Conservation (phyloP, 37 sponge, comb jelly and placozoan species). For the Ianthella basta region DNA sequence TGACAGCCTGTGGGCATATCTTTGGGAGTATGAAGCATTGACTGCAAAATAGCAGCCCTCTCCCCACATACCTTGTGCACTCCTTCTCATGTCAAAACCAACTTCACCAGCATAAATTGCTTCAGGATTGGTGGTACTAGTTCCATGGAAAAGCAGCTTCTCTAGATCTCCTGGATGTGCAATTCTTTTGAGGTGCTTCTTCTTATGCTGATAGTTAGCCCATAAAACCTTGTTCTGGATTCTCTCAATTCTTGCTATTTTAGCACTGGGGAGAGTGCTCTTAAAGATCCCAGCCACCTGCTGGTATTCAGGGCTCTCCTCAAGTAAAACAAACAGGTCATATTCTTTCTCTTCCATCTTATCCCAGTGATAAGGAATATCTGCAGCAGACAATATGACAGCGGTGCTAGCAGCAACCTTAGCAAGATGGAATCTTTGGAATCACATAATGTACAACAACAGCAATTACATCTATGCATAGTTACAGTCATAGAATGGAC, state of each 20-base stretch:
- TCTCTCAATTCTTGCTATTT: constrained; percentile 34
- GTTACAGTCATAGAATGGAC: too few species aligned
- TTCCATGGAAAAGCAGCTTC: constrained; percentile 39
- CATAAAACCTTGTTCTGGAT: constrained; percentile 25
- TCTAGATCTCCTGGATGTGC: background rate
- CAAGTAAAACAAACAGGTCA: background rate
- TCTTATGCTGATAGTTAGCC: background rate
- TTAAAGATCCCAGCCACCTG: background rate
- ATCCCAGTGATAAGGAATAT: background rate
- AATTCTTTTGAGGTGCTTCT: background rate
- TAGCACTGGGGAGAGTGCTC: constrained; percentile 9
- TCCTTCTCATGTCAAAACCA: constrained; percentile 20
- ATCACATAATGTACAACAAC: too few species aligned
- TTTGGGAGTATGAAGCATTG: constrained; percentile 29
- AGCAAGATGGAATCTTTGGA: background rate
- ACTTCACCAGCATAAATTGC: constrained; percentile 19
- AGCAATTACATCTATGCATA: too few species aligned
- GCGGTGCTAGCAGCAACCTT: too few species aligned
- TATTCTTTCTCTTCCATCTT: background rate
- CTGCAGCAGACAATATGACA: background rate
- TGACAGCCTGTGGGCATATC: constrained; percentile 2
- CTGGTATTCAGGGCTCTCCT: background rate
- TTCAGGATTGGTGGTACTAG: constrained; percentile 15
- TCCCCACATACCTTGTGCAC: constrained; percentile 27
- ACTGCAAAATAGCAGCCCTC: constrained; percentile 37